A percentile compares a stretch with the other conserved stretches of the same genome.
Evolutionary conservation across 2,113 vertebrate genomes (phyloP).

Genomic region (Petrocephalus zakoni): DNA sequence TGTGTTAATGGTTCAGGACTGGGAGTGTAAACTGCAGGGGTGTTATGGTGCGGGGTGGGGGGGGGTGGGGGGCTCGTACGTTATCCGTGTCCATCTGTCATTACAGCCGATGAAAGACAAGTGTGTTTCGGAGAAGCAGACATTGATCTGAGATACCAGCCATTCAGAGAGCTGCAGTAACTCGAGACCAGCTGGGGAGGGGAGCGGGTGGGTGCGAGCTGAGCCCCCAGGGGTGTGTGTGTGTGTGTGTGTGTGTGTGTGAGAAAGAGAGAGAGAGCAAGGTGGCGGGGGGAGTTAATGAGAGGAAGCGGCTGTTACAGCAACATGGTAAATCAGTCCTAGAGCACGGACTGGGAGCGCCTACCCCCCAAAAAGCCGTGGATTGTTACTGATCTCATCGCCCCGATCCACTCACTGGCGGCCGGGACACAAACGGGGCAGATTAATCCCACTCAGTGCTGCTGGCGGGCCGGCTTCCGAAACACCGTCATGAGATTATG

Average conservation of each 20-base stretch:
- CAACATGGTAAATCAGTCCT: background rate
- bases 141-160: conserved; percentile 3
- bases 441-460: background rate
- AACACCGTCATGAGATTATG: background rate
- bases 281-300: background rate
- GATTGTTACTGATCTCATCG: background rate
- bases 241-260: background rate
- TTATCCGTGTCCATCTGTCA: background rate
- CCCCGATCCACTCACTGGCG: background rate
- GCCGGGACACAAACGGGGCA: background rate
- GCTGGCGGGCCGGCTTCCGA: background rate
- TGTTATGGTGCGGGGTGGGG: background rate
- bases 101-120: conserved; percentile 8
- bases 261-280: background rate
- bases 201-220: background rate
- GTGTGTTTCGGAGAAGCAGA: conserved; percentile 5
- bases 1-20: background rate
- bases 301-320: background rate
- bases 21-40: background rate
- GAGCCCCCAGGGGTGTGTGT: background rate
- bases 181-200: background rate
- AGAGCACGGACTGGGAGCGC: background rate
- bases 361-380: background rate
- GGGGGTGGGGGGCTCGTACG: background rate
- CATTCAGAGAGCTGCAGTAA: background rate